A percentile compares a stretch with the other conserved stretches of the same genome.
Conservation (phyloP, 1,140 invertebrate species). For the Philaenus spumarius region DNA sequence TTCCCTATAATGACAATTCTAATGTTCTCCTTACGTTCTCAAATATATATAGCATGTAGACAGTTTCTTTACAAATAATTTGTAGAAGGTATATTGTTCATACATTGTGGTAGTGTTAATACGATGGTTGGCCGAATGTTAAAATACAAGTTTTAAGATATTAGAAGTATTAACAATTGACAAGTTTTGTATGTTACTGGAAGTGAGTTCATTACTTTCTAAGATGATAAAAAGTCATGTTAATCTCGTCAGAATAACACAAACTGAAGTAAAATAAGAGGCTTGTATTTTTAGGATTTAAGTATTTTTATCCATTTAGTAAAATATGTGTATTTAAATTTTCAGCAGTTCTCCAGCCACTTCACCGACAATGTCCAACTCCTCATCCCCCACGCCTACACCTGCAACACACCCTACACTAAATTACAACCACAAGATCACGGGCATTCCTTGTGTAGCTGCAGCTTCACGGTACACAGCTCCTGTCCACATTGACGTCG, state of each 20-base stretch:
- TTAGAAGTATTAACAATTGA: no score
- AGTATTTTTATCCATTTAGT: not conserved
- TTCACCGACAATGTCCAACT: slow-evolving; percentile 58
- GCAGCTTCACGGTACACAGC: slow-evolving; percentile 87
- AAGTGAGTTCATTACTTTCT: no score
- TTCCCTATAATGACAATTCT: no score
- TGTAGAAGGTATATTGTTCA: no score
- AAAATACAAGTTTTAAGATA: no score
- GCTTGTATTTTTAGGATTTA: not conserved
- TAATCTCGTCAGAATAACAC: not conserved
- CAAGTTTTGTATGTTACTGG: no score
- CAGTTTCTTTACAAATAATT: no score
- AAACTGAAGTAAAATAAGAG: not conserved
- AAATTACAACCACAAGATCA: slow-evolving; percentile 57
- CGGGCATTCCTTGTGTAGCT: slow-evolving; percentile 87
- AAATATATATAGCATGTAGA: no score
- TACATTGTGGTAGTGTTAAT: no score
- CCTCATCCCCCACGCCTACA: slow-evolving; percentile 54
- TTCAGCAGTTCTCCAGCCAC: slow-evolving; percentile 50
- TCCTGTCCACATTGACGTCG: slow-evolving; percentile 95
- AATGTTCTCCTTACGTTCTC: no score
- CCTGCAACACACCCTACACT: slow-evolving; percentile 42
- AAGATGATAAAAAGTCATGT: not conserved
- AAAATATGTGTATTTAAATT: slow-evolving; percentile 10
- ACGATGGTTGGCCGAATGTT: no score